Base-by-base conservation (phyloP, 2,113 vertebrate species). In the Archocentrus centrarchus region DNA sequence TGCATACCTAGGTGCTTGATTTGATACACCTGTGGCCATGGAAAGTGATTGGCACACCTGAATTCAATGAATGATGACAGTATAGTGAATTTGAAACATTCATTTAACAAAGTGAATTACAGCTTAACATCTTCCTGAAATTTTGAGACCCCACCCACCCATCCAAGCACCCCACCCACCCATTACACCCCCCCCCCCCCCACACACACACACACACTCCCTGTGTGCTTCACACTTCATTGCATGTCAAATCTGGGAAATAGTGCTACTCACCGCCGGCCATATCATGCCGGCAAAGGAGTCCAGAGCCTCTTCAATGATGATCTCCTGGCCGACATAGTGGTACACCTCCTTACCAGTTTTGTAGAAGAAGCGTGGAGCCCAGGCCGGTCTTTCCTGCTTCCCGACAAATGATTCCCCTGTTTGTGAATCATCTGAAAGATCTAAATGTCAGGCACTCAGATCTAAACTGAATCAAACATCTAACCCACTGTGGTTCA, bases 201-300 rank as follows among this genome's bases (percentile, higher is more conserved):
- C 30, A 30, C 30, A 30, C 30, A 30, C 30, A 30, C 30, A 32
- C 30, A 32, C 30, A 32, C 30, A 32, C 30, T 5, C 30, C 4
- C 2, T 22, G 22, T 22, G 22, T 22, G 22, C 22, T 22, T 22
- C 30, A 32, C 30, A 32, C 30, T 22, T 22, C 24, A 53, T 32
- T 53, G 44, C 27, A 32, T 53, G 15, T 47, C 14, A 55, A 62
- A 75, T 32, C 15, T 59, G 22, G 18, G 6, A 39, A 60, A 59
- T n/a, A 8, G 11, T 13, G 5, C 4, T n/a, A 81, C 94, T 94
- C 61, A 96, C 94, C 39, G 37, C 95, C 0, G 95, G 95, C 95
- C 94, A 96, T 68, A 94, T 94, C 81, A 83, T 91, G 59, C 92
- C 91, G 20, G 90, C 94, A 22, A 22, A 94, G 2, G 92, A 93